Percentiles rank a stretch among this genome's conserved stretches.
phyloP scores from a whole-genome alignment of 2,113 vertebrate species.

The Albula glossodonta region DNA sequence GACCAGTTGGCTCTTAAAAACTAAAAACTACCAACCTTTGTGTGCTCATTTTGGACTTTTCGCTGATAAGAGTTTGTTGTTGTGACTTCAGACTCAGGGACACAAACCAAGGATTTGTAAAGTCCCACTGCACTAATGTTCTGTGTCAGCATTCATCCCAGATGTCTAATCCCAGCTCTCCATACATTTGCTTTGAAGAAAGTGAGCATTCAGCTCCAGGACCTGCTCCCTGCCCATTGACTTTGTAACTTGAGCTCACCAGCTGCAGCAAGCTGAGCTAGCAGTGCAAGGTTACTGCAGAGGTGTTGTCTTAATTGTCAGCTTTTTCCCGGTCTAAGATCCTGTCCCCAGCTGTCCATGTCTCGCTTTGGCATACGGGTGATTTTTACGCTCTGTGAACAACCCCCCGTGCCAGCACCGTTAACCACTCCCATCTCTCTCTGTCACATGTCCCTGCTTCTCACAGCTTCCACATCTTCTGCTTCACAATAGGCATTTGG shows the following conservation, averaged over 20 bases:
- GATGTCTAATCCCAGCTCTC: background rate
- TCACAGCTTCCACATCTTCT: background rate
- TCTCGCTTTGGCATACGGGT: background rate
- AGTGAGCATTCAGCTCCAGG: too few relatives aligned
- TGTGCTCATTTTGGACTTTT: background rate
- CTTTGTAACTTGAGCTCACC: conserved; percentile 27
- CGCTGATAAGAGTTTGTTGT: too few relatives aligned
- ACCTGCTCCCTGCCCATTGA: background rate
- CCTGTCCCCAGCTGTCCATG: background rate
- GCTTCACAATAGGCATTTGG: background rate
- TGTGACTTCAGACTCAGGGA: background rate
- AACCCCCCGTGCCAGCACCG: background rate
- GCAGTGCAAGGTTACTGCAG: conserved; percentile 33
- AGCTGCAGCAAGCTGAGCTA: conserved; percentile 48
- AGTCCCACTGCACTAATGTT: background rate
- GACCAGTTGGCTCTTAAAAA: too few relatives aligned
- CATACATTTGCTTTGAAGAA: background rate
- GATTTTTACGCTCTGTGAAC: background rate
- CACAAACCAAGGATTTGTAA: too few relatives aligned
- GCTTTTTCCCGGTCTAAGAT: conserved; percentile 41
- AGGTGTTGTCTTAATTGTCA: conserved; percentile 53
- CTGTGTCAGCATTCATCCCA: background rate
- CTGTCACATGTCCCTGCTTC: background rate
- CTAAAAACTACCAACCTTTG: too few relatives aligned
- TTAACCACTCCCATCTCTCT: background rate